Evolutionary conservation across 2,888 invertebrate genomes (phyloP).

Genomic region (Neoaliturus tenellus): DNA sequence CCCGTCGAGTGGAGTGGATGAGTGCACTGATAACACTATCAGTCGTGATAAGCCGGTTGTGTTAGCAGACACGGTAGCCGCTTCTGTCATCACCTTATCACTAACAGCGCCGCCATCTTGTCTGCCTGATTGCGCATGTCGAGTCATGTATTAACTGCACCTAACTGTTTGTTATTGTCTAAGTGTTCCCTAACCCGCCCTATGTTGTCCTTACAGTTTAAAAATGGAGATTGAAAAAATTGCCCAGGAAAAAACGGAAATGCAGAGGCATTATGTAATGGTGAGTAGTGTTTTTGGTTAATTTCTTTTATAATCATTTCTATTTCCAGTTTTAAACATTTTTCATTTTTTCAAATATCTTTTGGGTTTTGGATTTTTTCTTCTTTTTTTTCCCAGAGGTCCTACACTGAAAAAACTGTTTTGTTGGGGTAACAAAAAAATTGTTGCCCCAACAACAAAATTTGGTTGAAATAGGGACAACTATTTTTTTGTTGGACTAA

Average conservation of each 20-base stretch:
- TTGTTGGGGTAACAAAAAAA: too few species aligned
- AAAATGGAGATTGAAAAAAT: slow-evolving; percentile 92
- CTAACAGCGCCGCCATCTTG: slow-evolving; percentile 46
- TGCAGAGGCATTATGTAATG: slow-evolving; percentile 93
- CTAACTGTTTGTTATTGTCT: slow-evolving; percentile 35
- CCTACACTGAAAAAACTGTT: too few species aligned
- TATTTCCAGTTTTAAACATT: background rate
- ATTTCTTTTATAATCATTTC: background rate
- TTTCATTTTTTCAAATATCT: background rate
- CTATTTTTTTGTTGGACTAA: too few species aligned
- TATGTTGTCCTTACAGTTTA: slow-evolving; percentile 76
- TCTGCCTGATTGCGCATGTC: slow-evolving; percentile 15
- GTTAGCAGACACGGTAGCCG: slow-evolving; percentile 42
- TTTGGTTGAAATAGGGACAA: too few species aligned
- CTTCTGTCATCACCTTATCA: slow-evolving; percentile 43
- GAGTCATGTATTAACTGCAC: background rate
- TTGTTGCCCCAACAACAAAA: too few species aligned
- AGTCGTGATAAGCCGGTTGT: slow-evolving; percentile 10
- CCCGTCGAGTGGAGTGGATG: too few species aligned
- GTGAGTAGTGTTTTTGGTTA: slow-evolving; percentile 76
- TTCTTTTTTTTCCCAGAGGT: too few species aligned
- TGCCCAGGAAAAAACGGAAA: slow-evolving; percentile 90
- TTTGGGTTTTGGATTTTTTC: background rate
- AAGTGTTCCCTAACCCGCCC: slow-evolving; percentile 8
- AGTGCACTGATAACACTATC: slow-evolving; percentile 42